Evolutionary conservation across 2,888 invertebrate species (phyloP).

Genomic region (Drosophila histrio): DNA sequence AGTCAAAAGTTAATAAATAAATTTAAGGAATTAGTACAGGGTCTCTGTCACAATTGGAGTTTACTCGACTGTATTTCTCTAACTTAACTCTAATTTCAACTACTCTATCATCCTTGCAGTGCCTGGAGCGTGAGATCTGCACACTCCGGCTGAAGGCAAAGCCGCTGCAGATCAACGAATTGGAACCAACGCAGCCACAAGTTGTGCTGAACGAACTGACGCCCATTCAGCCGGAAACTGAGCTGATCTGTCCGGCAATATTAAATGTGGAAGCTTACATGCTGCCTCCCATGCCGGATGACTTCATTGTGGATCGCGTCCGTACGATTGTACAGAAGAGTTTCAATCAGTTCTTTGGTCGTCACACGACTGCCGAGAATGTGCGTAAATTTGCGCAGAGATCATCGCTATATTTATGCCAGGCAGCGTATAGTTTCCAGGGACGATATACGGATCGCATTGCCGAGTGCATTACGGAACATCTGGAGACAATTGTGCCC

Average conservation of each 20-base stretch:
- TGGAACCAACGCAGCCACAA: slow-evolving; percentile 25
- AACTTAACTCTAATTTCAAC: too few species aligned
- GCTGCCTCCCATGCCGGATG: slow-evolving; percentile 75
- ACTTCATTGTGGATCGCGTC: slow-evolving; percentile 80
- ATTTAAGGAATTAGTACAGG: too few species aligned
- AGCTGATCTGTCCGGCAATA: slow-evolving; percentile 69
- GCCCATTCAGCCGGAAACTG: slow-evolving; percentile 51
- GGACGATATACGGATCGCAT: slow-evolving; percentile 80
- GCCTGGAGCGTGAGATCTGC: slow-evolving; percentile 82
- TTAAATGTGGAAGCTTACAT: slow-evolving; percentile 73
- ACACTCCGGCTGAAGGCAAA: slow-evolving; percentile 81
- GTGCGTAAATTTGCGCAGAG: slow-evolving; percentile 80
- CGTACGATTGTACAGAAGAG: slow-evolving; percentile 80
- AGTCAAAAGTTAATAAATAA: too few species aligned
- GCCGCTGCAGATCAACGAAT: slow-evolving; percentile 76
- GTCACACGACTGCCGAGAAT: slow-evolving; percentile 68
- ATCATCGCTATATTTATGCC: slow-evolving; percentile 80
- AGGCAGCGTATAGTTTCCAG: slow-evolving; percentile 82
- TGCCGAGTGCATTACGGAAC: slow-evolving; percentile 78
- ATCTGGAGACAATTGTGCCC: slow-evolving; percentile 79
- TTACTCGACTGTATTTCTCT: too few species aligned
- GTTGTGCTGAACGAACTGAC: slow-evolving; percentile 49
- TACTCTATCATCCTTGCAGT: slow-evolving; percentile 46
- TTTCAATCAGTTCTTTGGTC: slow-evolving; percentile 71
- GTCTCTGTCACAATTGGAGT: too few species aligned